These are phyloP conservation scores for Temnothorax rugatulus DNA, from an alignment of 2,888 invertebrate species.

Conservation along the genomic window DNA sequence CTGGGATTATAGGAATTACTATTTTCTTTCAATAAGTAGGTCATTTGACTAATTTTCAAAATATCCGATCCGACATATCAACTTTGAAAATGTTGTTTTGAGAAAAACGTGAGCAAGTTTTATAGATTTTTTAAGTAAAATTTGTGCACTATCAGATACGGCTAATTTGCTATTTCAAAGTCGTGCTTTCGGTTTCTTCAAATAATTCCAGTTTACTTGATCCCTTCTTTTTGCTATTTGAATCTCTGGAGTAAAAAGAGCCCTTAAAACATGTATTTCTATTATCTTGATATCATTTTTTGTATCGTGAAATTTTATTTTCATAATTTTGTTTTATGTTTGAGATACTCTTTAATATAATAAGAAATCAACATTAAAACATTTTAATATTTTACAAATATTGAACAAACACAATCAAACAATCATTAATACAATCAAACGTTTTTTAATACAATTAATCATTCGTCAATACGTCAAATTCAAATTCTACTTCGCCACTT, in stretches of 20 bases:
- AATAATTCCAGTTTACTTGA: too few relatives aligned
- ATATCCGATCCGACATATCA: neutral
- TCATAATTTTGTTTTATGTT: neutral
- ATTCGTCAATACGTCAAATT: slow-evolving; percentile 74
- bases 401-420: neutral
- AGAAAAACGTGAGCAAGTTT: neutral
- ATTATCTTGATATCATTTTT: neutral
- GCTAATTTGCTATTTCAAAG: neutral
- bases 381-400: neutral
- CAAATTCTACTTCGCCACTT: slow-evolving; percentile 78
- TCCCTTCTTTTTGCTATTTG: neutral
- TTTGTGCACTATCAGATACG: neutral
- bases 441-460: slow-evolving; percentile 33
- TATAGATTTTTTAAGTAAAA: neutral
- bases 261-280: neutral
- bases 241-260: neutral
- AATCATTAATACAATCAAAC: neutral
- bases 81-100: neutral
- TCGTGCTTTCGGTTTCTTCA: too few relatives aligned
- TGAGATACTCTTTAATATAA: neutral
- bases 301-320: neutral
- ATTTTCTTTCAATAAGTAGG: too few relatives aligned
- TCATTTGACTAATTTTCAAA: neutral
- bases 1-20: too few relatives aligned
- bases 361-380: neutral